Base-by-base conservation (phyloP, 2,888 invertebrate species). In the Blastobasis adustella region DNA sequence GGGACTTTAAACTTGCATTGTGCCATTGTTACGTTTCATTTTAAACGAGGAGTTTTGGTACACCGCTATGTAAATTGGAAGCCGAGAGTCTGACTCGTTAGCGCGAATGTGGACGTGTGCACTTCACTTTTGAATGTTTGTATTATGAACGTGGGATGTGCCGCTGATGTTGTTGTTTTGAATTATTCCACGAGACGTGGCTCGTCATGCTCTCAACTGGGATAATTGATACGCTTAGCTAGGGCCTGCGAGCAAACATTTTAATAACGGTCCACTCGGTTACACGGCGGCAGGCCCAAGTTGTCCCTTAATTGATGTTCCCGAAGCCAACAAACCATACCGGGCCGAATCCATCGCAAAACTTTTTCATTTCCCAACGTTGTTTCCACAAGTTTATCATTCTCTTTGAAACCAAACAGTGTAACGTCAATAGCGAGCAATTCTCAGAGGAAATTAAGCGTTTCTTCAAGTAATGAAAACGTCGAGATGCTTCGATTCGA, bases 21-120 rank as follows among this genome's bases (percentile, higher is more conserved):
- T 84, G 73, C 82, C 68, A 83, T 85, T 84, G 85, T 85, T 82
- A 71, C 69, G 74, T 80, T 79, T 82, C 82, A 79, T 83, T 84
- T 82, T 77, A 74, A 82, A 72, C 76, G 78, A 66, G 70, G 76
- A 77, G 75, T 77, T 71, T 77, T 69, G 82, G 83, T 75, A 73
- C 73, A 69, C 78, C 75, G 66, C 79, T 76, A 83, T 79, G 83
- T 82, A 82, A 85, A 83, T 84, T 83, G 83, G 81, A 81, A 75
- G 74, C 66, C 67, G 71, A 69, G 65, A 73, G 68, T 68, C 73
- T 42, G 70, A 67, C 76, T 80, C 74, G 78, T 82, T 76, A 79
- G 69, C 65, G 63, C 57, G 58, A 65, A 65, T 65, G 63, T 57
- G 58, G 65, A 65, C 60, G 70, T 74, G 72, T 75, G 71, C 67